Percentiles rank a stretch among this genome's conserved stretches.
These are phyloP conservation scores for Hyperoplus immaculatus DNA, from an alignment of 2,797 vertebrate genomes.

Conservation along the genomic window DNA sequence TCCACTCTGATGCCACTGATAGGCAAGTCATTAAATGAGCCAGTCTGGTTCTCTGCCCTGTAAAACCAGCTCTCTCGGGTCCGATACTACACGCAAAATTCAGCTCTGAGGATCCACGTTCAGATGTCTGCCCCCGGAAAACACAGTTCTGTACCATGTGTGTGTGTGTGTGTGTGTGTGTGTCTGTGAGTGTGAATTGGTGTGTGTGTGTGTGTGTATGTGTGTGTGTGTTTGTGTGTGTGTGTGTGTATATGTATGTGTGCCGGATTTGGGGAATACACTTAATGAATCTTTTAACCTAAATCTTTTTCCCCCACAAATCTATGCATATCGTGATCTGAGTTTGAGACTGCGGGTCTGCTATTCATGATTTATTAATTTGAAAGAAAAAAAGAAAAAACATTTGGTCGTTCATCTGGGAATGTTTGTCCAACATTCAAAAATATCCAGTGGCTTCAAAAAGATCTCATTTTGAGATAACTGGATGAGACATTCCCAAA, in stretches of 20 bases:
- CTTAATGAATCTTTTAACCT: slow-evolving; percentile 76
- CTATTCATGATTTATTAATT: slow-evolving; percentile 74
- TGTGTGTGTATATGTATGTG: slow-evolving; percentile 30
- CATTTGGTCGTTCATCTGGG: slow-evolving; percentile 27
- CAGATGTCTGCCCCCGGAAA: slow-evolving; percentile 69
- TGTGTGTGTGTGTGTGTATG: background rate
- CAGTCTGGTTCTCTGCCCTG: slow-evolving; percentile 75
- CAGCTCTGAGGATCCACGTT: slow-evolving; percentile 72
- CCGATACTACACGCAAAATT: slow-evolving; percentile 73
- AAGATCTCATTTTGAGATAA: background rate
- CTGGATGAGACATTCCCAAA: slow-evolving; percentile 13
- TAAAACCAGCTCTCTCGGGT: slow-evolving; percentile 78
- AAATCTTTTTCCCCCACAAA: slow-evolving; percentile 62
- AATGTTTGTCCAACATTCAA: slow-evolving; percentile 30
- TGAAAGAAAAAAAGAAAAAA: slow-evolving; percentile 20
- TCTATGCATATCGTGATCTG: slow-evolving; percentile 65
- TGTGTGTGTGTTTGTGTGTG: slow-evolving; percentile 13
- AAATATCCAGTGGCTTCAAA: slow-evolving; percentile 32
- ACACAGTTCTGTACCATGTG: slow-evolving; percentile 32
- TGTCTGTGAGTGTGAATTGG: slow-evolving; percentile 7
- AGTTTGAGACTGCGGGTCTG: slow-evolving; percentile 47
- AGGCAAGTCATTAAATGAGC: slow-evolving; percentile 79
- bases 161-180: slow-evolving; percentile 26
- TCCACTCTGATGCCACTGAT: slow-evolving; percentile 74
- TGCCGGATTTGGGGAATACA: slow-evolving; percentile 62